Evolutionary conservation across 2,797 vertebrate species (phyloP), one percentile per base, ranked within the genome.

Genomic region (Spinus pinus): DNA sequence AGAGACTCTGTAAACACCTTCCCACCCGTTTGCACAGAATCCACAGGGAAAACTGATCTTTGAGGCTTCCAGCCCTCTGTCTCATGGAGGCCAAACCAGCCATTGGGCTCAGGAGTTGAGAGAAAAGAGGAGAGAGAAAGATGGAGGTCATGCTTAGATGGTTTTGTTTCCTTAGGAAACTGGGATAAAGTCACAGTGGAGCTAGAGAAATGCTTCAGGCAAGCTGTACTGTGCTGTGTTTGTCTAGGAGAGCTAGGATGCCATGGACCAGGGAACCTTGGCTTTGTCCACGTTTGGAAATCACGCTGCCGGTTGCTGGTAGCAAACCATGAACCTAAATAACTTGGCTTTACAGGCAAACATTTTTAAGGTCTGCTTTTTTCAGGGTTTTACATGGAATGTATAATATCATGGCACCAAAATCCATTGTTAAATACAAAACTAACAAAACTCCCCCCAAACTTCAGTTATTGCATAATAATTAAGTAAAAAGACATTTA

Each of bases 261-360:
- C 35, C 78, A 33, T 5, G 39, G 50, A 49, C 25, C 3, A 3
- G 28, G 44, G 35, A 66, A 44, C 11, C 6, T 41, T 58, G 54
- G n/a, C n/a, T 33, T 8, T 66, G 21, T 25, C 46, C 22, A 18
- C 13, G 17, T 31, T 12, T 70, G 42, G 35, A 79, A 28, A 62
- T n/a, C 23, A 41, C 0, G 0, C 46, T 61, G 50, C 37, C 1
- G 0, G 11, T 8, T 83, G 27, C n/a, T 62, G n/a, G 39, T 62
- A 58, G 72, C 19, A 81, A 87, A 47, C 12, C 14, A n/a, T 4
- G 10, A 35, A 30, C 18, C 8, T 31, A 69, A 85, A 56, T 15
- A 58, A 35, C 12, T 30, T 2, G 0, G 8, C 56, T 37, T 42
- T 60, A 28, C 7, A 75, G 28, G 3, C 7, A 74, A 35, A 49